Conservation (phyloP, 1,140 invertebrate genomes). For the Scaptomyza pallida region DNA sequence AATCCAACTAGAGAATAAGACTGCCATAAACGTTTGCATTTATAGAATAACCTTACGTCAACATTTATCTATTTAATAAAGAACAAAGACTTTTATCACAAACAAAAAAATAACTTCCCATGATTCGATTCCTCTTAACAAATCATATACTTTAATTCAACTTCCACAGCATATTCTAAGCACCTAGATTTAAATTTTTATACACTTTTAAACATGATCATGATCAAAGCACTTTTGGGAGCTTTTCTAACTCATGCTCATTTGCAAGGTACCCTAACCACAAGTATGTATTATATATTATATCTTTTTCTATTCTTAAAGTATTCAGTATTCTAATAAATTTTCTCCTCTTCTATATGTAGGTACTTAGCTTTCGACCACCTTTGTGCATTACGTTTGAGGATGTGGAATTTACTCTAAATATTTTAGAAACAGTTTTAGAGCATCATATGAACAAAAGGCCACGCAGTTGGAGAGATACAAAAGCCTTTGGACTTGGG, state of each 20-base stretch:
- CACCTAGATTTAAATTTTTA: slow-evolving; percentile 12
- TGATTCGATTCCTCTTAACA: slow-evolving; percentile 1
- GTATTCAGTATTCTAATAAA: neutral
- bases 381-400: slow-evolving; percentile 96
- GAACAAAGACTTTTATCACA: neutral
- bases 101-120: neutral
- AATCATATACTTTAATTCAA: slow-evolving; percentile 10
- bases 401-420: slow-evolving; percentile 92
- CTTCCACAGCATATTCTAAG: slow-evolving; percentile 10
- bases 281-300: slow-evolving; percentile 33
- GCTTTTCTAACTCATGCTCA: slow-evolving; percentile 39
- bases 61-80: slow-evolving; percentile 12
- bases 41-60: slow-evolving; percentile 18
- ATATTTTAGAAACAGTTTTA: slow-evolving; percentile 85
- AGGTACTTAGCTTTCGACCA: slow-evolving; percentile 96
- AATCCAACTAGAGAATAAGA: neutral
- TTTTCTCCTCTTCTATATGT: neutral
- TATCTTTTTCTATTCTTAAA: neutral
- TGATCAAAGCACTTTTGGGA: slow-evolving; percentile 21
- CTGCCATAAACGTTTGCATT: slow-evolving; percentile 17
- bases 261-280: slow-evolving; percentile 35
- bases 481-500: neutral
- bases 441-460: slow-evolving; percentile 83
- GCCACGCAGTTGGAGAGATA: slow-evolving; percentile 59
- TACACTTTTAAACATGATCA: too few relatives aligned